Evolutionary conservation across 2,888 invertebrate species (phyloP).

Genomic region (Oegoconia quadripuncta): DNA sequence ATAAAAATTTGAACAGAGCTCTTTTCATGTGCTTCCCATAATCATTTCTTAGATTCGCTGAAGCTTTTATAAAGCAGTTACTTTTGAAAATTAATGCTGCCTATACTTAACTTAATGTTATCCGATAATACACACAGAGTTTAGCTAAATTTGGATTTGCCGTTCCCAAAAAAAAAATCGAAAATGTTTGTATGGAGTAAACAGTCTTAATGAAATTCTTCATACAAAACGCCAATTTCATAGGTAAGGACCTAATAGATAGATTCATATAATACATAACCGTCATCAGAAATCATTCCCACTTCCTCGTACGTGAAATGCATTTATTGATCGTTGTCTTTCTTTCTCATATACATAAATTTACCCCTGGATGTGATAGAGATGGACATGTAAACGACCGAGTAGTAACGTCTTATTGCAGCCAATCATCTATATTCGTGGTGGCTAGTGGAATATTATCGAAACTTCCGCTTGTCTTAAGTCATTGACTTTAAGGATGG

Average conservation of each 20-base stretch:
- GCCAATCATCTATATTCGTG: constrained; percentile 77
- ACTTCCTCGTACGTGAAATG: constrained; percentile 73
- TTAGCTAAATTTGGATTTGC: too few relatives aligned
- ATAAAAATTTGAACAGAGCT: too few relatives aligned
- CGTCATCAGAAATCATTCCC: constrained; percentile 63
- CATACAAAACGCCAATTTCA: constrained; percentile 20
- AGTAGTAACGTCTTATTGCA: constrained; percentile 52
- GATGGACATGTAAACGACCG: constrained; percentile 26
- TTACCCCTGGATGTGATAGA: constrained; percentile 30
- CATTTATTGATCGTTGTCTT: constrained; percentile 47
- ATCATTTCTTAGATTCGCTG: too few relatives aligned
- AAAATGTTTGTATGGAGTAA: too few relatives aligned
- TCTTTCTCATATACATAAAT: constrained; percentile 34
- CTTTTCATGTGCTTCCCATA: too few relatives aligned
- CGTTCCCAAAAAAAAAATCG: too few relatives aligned
- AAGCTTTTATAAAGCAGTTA: too few relatives aligned
- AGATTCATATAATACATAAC: constrained; percentile 64
- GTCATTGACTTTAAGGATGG: constrained; percentile 58
- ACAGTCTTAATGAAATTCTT: too few relatives aligned
- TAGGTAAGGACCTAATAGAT: constrained; percentile 52
- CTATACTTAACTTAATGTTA: too few relatives aligned
- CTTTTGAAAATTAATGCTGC: too few relatives aligned
- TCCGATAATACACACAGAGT: too few relatives aligned
- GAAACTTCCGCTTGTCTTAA: constrained; percentile 64
- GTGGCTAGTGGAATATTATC: constrained; percentile 72